A percentile compares a stretch with the other conserved stretches of the same genome.
Evolutionary conservation across 2,113 vertebrate species (phyloP).

Genomic region (Phalacrocorax pelagicus): DNA sequence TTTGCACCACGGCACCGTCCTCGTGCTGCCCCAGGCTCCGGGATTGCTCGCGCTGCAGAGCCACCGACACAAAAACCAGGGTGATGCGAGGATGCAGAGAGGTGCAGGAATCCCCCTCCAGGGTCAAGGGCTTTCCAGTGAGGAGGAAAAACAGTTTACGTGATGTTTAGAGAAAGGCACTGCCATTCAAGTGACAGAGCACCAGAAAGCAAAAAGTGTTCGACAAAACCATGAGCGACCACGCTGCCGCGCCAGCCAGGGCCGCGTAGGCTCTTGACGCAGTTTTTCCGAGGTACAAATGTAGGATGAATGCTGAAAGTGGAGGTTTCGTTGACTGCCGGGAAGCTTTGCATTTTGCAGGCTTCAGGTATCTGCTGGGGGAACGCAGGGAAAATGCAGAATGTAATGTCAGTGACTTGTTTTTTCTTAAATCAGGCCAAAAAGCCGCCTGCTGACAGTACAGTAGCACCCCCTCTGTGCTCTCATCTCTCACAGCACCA

Average conservation of each 20-base stretch:
- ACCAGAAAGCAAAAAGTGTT: not conserved
- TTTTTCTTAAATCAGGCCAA: not conserved
- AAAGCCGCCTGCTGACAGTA: not conserved
- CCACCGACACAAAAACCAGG: not conserved
- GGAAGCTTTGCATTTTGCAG: not conserved
- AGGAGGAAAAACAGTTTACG: rapidly evolving
- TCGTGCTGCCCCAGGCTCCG: not conserved
- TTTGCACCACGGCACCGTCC: not conserved
- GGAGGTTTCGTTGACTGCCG: not conserved
- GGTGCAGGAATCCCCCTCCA: not conserved
- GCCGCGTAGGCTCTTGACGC: not conserved
- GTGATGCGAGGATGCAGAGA: not conserved
- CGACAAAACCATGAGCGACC: not conserved
- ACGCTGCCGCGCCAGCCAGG: rapidly evolving
- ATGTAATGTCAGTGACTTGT: rapidly evolving
- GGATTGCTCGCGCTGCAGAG: not conserved
- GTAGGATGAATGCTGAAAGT: not conserved
- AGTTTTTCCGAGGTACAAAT: not conserved
- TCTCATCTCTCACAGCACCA: not conserved
- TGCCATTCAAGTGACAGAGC: not conserved
- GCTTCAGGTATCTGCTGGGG: not conserved
- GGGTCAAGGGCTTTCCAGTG: not conserved
- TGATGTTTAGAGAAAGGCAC: too few species aligned
- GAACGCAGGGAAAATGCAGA: not conserved
- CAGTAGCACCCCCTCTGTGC: not conserved